Base-by-base conservation (phyloP, 1,140 invertebrate genomes). In the Zaprionus camerounensis region DNA sequence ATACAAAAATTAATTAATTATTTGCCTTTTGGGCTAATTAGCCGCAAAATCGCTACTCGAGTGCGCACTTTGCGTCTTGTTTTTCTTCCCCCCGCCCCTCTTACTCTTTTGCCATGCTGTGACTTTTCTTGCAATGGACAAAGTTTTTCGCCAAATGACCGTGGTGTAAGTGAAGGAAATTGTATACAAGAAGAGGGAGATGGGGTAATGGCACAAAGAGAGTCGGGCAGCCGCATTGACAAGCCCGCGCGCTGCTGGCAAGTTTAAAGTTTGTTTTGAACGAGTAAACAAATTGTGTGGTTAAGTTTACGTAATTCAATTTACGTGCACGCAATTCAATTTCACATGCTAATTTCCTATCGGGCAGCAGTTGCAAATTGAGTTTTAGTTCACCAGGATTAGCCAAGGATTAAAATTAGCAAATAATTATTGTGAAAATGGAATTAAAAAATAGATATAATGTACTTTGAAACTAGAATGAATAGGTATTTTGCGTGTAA, bases 181-280 rank as follows among this genome's bases (percentile, higher is more conserved):
- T 76, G 65, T 75, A 64, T 5, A 36, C 46, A 9, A 51, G 9
- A 17, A 28, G 53, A 34, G 36, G 28, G 4, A 41, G 38, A 5
- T 17, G 4, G 31, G 20, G 20, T 7, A 51, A 44, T 41, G 51
- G 9, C 28, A 31, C 28, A 11, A 11, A 9, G n/a, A 53, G 41
- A 3, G 36, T 13, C 36, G 31, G 28, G 26, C 15, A 31, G 41
- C 70, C 68, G 80, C 84, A 87, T 83, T 84, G 78, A 90, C 78
- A 90, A 88, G 65, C 68, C 83, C 26, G 55, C 31, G 36, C 3
- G 36, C 3, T 4, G 4, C 12, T 3, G 70, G 67, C 59, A 86
- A 87, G 63, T 85, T 88, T 90, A 90, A 88, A 88, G 84, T 88
- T 88, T 85, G 84, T 88, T 88, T 64, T 90, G 84, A 90, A 74